Conservation (phyloP, 2,888 invertebrate genomes). For the Cyclophora albipunctata region DNA sequence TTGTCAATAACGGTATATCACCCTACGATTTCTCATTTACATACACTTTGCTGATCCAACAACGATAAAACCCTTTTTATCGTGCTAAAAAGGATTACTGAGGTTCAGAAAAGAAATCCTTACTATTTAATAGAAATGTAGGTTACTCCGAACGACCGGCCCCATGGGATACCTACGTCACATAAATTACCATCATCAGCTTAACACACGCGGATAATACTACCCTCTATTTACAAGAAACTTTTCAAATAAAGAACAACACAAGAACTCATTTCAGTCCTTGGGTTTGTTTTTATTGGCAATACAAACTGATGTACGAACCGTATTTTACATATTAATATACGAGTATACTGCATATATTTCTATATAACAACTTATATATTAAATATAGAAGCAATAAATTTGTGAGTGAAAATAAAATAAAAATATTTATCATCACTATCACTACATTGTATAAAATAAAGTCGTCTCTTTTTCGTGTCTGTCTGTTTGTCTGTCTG, state of each 20-base stretch:
- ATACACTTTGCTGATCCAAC: slow-evolving; percentile 70
- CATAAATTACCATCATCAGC: slow-evolving; percentile 29
- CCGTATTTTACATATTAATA: too few relatives aligned
- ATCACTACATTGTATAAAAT: too few relatives aligned
- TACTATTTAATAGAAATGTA: slow-evolving; percentile 45
- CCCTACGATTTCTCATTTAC: slow-evolving; percentile 56
- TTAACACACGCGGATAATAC: slow-evolving; percentile 22
- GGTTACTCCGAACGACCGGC: slow-evolving; percentile 24
- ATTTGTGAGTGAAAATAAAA: too few relatives aligned
- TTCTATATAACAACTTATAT: too few relatives aligned
- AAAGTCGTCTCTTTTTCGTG: too few relatives aligned
- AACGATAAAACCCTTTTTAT: slow-evolving; percentile 66
- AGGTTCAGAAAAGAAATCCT: slow-evolving; percentile 48
- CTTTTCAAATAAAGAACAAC: slow-evolving; percentile 6
- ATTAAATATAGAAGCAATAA: too few relatives aligned
- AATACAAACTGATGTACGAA: background rate
- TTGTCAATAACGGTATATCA: slow-evolving; percentile 24
- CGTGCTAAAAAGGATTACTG: slow-evolving; percentile 56
- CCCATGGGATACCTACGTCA: slow-evolving; percentile 22
- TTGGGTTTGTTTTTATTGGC: slow-evolving; percentile 1
- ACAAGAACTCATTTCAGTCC: background rate
- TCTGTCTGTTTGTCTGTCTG: too few relatives aligned
- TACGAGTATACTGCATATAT: too few relatives aligned
- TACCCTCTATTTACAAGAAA: slow-evolving; percentile 9
- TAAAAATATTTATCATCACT: too few relatives aligned